A percentile compares a stretch with the other conserved stretches of the same genome.
phyloP scores from a whole-genome alignment of 1,140 invertebrate species.

The Ladona fulva region DNA sequence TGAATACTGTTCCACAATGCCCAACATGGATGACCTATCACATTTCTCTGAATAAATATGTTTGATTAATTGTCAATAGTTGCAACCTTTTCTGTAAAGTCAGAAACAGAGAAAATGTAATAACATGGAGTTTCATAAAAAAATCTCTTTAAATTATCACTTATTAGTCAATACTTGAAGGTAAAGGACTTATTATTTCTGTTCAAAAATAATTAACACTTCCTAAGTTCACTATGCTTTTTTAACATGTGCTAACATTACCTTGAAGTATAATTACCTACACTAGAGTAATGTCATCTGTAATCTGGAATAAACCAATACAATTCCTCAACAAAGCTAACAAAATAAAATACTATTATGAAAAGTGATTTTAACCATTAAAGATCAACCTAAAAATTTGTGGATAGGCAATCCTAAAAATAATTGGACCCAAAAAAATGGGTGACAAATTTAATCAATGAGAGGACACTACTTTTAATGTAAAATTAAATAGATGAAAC shows the following conservation, averaged over 20 bases:
- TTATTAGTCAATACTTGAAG: background rate
- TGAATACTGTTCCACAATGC: constrained; percentile 5
- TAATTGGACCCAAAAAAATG: no score
- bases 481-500: background rate
- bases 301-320: background rate
- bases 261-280: background rate
- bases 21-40: constrained; percentile 1
- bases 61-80: background rate
- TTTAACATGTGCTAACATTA: constrained; percentile 1
- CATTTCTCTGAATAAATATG: constrained; percentile 10
- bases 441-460: no score
- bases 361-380: no score
- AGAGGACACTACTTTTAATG: background rate
- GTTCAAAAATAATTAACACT: background rate
- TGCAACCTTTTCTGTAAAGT: background rate
- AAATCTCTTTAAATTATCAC: constrained; percentile 2
- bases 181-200: background rate
- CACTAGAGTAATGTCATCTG: background rate
- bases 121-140: background rate
- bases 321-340: background rate
- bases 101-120: constrained; percentile 5
- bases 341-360: no score
- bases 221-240: background rate
- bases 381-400: no score
- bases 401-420: no score